Percentiles rank a stretch among this genome's conserved stretches.
These are phyloP conservation scores for Physeter macrocephalus DNA, from an alignment of 2,113 vertebrate species.

Conservation along the genomic window DNA sequence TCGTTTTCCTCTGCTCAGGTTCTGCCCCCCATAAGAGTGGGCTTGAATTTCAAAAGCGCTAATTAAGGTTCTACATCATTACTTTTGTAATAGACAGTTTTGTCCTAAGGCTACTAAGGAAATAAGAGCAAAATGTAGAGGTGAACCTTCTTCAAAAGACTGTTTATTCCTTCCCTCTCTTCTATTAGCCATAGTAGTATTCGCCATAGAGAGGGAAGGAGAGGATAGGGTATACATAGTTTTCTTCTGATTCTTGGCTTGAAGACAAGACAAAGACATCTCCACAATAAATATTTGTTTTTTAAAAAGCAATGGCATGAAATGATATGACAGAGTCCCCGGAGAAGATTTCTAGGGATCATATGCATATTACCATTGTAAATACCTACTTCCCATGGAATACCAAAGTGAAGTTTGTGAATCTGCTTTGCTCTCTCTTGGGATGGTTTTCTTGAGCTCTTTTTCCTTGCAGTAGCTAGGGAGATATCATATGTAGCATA, in stretches of 20 bases:
- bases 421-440: neutral
- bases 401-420: neutral
- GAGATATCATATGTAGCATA: neutral
- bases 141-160: conserved; percentile 30
- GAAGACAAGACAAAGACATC: neutral
- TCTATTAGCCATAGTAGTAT: neutral
- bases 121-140: neutral
- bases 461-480: neutral
- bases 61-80: conserved; percentile 30
- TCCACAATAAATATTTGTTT: neutral
- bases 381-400: neutral
- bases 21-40: neutral
- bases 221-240: neutral
- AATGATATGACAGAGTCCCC: neutral
- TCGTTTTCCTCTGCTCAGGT: neutral
- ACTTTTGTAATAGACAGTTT: neutral
- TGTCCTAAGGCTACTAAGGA: conserved; percentile 9
- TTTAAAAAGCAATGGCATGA: neutral
- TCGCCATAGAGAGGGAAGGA: neutral
- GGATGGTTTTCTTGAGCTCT: neutral
- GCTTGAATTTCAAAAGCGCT: conserved; percentile 8
- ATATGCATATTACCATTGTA: neutral
- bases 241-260: neutral
- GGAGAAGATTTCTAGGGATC: neutral
- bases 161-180: neutral